Conservation (phyloP, 2,797 vertebrate genomes). For the Danio tinwini region DNA sequence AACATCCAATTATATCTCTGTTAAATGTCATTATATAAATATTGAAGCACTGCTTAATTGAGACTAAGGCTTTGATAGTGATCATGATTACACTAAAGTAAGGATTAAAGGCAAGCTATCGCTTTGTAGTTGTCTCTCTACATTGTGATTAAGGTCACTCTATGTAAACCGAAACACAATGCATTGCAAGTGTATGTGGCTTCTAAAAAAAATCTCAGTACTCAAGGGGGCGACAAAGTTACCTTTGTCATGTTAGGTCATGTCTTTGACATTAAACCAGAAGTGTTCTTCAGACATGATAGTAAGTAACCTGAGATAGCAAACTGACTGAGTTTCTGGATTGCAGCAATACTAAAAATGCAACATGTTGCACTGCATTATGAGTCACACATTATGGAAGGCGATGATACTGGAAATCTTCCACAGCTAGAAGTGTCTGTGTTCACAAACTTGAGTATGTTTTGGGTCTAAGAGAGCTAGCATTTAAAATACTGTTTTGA, state of each 20-base stretch:
- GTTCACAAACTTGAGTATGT: background rate
- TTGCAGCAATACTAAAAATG: background rate
- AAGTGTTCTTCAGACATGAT: background rate
- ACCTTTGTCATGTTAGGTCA: conserved; percentile 14
- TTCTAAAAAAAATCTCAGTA: background rate
- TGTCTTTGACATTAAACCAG: background rate
- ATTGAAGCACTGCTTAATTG: conserved; percentile 17
- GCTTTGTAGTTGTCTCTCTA: conserved; percentile 2
- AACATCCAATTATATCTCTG: conserved; percentile 7
- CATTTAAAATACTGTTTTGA: background rate
- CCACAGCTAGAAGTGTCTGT: background rate
- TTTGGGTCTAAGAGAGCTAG: background rate
- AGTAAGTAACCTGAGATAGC: background rate
- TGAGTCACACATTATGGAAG: background rate
- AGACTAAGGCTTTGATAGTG: background rate
- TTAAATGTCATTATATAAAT: conserved; percentile 19
- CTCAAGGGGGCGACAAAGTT: conserved; percentile 40
- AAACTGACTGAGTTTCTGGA: background rate
- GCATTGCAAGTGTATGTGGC: background rate
- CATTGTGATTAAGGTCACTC: background rate
- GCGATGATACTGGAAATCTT: background rate
- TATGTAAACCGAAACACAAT: background rate
- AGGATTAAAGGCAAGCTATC: background rate
- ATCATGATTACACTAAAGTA: background rate
- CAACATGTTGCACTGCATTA: background rate